A percentile compares a stretch with the other conserved stretches of the same genome.
Conservation (phyloP, 2,113 vertebrate species). For the Neoarius graeffei region DNA sequence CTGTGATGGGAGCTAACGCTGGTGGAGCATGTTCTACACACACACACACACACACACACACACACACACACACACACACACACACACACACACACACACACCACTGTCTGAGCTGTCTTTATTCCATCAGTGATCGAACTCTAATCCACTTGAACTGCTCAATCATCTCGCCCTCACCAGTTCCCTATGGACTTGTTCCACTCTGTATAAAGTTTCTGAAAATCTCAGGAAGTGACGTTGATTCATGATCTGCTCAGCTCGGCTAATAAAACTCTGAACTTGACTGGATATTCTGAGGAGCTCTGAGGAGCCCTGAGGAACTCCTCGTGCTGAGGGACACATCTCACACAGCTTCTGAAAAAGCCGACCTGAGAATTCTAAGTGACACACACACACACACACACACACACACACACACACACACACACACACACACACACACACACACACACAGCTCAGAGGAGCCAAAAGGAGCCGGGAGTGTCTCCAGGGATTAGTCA, state of each 20-base stretch:
- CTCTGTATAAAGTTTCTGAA: neutral
- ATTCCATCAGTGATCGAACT: constrained; percentile 15
- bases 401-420: too few species aligned
- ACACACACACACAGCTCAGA: neutral
- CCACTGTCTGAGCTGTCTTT: neutral
- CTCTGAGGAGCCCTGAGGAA: neutral
- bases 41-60: neutral
- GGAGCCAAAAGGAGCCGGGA: neutral
- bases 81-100: neutral
- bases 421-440: too few species aligned
- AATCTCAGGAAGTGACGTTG: neutral
- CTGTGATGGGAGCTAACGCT: neutral
- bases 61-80: neutral
- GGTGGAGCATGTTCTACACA: constrained; percentile 15
- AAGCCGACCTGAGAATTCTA: neutral
- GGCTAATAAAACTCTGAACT: neutral
- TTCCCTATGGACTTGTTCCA: neutral
- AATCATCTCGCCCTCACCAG: neutral
- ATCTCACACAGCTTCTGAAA: neutral
- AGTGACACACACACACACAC: too few species aligned
- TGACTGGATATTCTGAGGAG: neutral
- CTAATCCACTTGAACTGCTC: neutral
- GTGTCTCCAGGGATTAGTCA: neutral
- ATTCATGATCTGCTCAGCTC: neutral
- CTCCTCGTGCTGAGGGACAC: neutral